A percentile compares a stretch with the other conserved stretches of the same genome.
Conservation (phyloP, 2,113 vertebrate species). For the Corythornis vintsioides region DNA sequence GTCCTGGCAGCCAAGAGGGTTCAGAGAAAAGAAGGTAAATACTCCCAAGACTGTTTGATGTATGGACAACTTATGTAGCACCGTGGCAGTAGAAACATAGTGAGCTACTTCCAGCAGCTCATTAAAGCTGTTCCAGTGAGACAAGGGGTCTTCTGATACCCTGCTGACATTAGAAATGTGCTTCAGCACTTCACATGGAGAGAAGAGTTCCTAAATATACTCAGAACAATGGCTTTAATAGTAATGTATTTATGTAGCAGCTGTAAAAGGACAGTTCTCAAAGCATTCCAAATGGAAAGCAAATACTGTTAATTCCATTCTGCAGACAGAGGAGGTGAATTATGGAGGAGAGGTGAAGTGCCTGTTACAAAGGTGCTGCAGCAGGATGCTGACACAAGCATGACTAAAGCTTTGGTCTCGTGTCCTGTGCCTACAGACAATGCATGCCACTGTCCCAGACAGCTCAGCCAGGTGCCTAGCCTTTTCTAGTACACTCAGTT, state of each 20-base stretch:
- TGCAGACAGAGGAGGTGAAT: neutral
- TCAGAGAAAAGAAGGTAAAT: constrained; percentile 30
- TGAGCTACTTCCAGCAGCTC: constrained; percentile 35
- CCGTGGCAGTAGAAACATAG: constrained; percentile 2
- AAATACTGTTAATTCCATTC: neutral
- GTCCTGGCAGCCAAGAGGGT: neutral
- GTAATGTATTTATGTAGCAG: neutral
- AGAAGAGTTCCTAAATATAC: constrained; percentile 23
- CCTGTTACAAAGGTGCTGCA: neutral
- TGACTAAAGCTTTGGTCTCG: neutral
- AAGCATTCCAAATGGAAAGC: neutral
- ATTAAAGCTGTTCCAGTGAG: constrained; percentile 45
- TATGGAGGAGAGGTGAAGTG: neutral
- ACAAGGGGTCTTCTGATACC: constrained; percentile 37
- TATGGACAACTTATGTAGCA: constrained; percentile 17
- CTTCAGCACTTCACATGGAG: constrained; percentile 16
- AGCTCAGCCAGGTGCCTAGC: neutral
- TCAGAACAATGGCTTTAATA: constrained; percentile 4
- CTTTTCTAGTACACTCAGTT: neutral
- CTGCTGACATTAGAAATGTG: constrained; percentile 30
- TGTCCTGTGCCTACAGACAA: neutral
- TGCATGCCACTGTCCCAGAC: neutral
- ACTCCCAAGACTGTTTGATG: constrained; percentile 20
- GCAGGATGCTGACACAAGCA: neutral
- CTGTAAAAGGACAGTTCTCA: neutral